These are phyloP conservation scores for Drosophila sordidapex DNA, from an alignment of 2,888 invertebrate genomes.

Conservation along the genomic window DNA sequence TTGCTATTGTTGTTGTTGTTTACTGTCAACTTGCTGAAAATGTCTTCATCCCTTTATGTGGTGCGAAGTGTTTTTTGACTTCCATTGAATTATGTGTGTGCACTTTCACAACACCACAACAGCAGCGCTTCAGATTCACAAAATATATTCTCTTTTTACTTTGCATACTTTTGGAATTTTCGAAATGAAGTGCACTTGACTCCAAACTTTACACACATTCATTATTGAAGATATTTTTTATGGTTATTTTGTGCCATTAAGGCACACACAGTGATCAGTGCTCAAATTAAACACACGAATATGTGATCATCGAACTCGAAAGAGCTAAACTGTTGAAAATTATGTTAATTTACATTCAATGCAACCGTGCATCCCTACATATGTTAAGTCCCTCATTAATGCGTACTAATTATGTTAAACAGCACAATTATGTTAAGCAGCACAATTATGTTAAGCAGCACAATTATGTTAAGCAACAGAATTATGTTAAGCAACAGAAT, in stretches of 20 bases:
- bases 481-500: too few species aligned
- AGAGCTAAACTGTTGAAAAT: neutral
- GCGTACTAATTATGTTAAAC: too few species aligned
- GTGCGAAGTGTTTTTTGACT: conserved; percentile 36
- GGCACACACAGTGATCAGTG: neutral
- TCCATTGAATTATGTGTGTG: conserved; percentile 7
- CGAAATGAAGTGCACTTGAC: conserved; percentile 1
- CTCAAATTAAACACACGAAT: neutral
- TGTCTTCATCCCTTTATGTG: conserved; percentile 60
- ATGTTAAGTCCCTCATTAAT: too few species aligned
- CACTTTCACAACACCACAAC: conserved; percentile 32
- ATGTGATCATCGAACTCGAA: neutral
- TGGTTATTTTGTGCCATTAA: neutral
- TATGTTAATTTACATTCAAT: too few species aligned
- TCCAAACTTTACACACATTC: neutral
- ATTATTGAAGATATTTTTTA: neutral
- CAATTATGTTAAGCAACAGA: too few species aligned
- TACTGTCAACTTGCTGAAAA: conserved; percentile 29
- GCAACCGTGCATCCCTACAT: too few species aligned
- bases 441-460: too few species aligned
- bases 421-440: too few species aligned
- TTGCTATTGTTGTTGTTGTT: conserved; percentile 10
- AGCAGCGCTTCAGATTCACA: conserved; percentile 7
- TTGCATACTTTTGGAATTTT: conserved; percentile 1
- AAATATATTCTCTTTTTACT: conserved; percentile 2